A percentile compares a stretch with the other conserved stretches of the same genome.
These are phyloP conservation scores for Aphelenchoides fujianensis DNA, from an alignment of 1,140 invertebrate species.

Conservation along the genomic window DNA sequence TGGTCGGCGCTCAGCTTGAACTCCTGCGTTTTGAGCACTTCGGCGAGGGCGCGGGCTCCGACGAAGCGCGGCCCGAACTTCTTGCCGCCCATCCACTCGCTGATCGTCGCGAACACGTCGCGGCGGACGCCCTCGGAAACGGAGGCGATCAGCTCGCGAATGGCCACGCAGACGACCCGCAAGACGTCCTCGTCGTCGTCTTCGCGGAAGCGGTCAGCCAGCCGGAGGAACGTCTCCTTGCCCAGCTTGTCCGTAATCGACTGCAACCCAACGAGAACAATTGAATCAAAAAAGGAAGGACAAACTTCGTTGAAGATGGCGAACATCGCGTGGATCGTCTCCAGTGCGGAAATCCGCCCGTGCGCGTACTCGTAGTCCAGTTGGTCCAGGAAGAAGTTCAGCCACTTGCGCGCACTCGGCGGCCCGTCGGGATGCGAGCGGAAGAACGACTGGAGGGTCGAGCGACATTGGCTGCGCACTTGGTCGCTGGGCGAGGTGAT, in stretches of 20 bases:
- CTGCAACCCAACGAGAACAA: conserved; percentile 64
- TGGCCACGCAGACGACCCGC: conserved; percentile 61
- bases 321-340: conserved; percentile 77
- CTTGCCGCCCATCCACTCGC: conserved; percentile 44
- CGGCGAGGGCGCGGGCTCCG: conserved; percentile 5
- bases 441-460: conserved; percentile 47
- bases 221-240: conserved; percentile 72
- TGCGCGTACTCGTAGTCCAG: conserved; percentile 75
- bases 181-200: conserved; percentile 64
- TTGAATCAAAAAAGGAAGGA: conserved; percentile 21
- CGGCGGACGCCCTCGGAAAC: conserved; percentile 44
- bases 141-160: conserved; percentile 63
- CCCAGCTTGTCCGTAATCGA: conserved; percentile 69
- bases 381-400: conserved; percentile 78
- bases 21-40: conserved; percentile 10
- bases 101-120: conserved; percentile 40
- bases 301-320: conserved; percentile 71
- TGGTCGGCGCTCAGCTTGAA: conserved; percentile 1
- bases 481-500: conserved; percentile 76
- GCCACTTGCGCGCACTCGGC: conserved; percentile 70
- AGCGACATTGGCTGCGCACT: conserved; percentile 69
- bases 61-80: conserved; percentile 22
- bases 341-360: conserved; percentile 78
- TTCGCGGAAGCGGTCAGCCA: conserved; percentile 68
- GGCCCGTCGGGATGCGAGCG: conserved; percentile 71